A percentile compares a stretch with the other conserved stretches of the same genome.
phyloP scores from a whole-genome alignment of 2,797 vertebrate species.

The Lutjanus campechanus region DNA sequence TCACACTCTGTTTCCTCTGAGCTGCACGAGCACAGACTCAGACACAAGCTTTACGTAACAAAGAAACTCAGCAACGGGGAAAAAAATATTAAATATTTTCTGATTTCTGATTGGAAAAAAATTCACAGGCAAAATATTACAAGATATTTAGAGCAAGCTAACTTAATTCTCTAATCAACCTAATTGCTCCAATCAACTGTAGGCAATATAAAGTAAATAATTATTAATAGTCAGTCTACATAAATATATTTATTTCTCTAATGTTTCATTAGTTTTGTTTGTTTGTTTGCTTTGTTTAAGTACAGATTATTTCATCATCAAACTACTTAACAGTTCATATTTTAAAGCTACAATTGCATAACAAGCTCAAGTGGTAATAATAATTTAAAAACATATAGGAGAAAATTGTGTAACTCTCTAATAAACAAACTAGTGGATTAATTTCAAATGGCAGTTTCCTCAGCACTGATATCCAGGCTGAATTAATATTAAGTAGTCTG shows the following conservation, averaged over 20 bases:
- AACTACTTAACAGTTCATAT: constrained; percentile 5
- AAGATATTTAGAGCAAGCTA: constrained; percentile 7
- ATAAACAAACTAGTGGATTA: not conserved
- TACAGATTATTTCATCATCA: constrained; percentile 21
- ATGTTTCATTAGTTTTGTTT: not conserved
- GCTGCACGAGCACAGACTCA: not conserved
- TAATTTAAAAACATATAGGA: constrained; percentile 28
- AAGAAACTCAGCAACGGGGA: constrained; percentile 9
- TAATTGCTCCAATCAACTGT: constrained; percentile 14
- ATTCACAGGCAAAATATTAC: not conserved
- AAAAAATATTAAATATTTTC: not conserved
- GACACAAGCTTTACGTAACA: not conserved
- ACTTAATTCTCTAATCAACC: constrained; percentile 1
- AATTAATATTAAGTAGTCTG: constrained; percentile 5
- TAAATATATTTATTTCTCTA: constrained; percentile 13
- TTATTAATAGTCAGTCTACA: constrained; percentile 10
- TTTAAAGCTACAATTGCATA: constrained; percentile 21
- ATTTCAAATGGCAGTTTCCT: constrained; percentile 9
- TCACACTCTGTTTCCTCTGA: constrained; percentile 27
- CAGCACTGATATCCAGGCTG: not conserved
- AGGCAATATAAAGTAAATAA: not conserved
- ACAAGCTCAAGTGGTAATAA: not conserved
- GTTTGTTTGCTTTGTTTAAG: not conserved
- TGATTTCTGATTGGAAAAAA: constrained; percentile 16
- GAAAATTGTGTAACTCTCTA: not conserved